Conservation (phyloP, 64 coral and sea anemone species). For the Montipora foliosa region DNA sequence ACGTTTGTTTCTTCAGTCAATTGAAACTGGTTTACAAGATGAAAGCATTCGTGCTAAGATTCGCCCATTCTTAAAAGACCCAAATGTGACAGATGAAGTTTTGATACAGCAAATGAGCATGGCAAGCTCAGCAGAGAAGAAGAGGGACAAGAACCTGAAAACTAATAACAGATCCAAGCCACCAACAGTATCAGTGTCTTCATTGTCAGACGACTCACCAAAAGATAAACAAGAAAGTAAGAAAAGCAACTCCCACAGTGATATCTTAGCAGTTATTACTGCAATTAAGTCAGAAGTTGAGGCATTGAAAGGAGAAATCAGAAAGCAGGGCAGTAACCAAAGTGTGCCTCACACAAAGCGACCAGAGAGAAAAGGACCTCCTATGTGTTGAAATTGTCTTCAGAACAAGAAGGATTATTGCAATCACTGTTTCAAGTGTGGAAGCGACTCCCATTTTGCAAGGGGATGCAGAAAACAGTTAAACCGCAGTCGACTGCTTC, state of each 20-base stretch:
- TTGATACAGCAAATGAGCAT: constrained; percentile 67
- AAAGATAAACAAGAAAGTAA: constrained; percentile 35
- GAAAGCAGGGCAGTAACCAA: constrained; percentile 10
- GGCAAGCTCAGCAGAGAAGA: constrained; percentile 67
- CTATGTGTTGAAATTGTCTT: constrained; percentile 39
- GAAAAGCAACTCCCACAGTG: constrained; percentile 19
- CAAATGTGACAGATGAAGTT: constrained; percentile 61
- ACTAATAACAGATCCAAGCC: not conserved
- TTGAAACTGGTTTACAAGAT: constrained; percentile 73
- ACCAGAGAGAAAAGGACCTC: constrained; percentile 42
- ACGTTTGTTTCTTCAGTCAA: constrained; percentile 55
- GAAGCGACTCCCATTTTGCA: constrained; percentile 45
- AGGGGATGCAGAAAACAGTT: constrained; percentile 13
- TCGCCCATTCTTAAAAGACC: constrained; percentile 67
- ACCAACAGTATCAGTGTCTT: constrained; percentile 37
- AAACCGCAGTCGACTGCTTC: constrained; percentile 10
- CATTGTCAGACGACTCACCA: constrained; percentile 23
- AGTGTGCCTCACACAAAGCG: not conserved
- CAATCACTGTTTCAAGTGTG: not conserved
- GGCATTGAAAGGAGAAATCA: constrained; percentile 61
- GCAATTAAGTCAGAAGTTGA: constrained; percentile 60
- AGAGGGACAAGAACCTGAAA: constrained; percentile 73
- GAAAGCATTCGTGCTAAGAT: constrained; percentile 81
- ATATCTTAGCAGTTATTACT: constrained; percentile 62
- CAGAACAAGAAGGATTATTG: constrained; percentile 38